Conservation (phyloP, 1,140 invertebrate species). For the Drosophila kikkawai region DNA sequence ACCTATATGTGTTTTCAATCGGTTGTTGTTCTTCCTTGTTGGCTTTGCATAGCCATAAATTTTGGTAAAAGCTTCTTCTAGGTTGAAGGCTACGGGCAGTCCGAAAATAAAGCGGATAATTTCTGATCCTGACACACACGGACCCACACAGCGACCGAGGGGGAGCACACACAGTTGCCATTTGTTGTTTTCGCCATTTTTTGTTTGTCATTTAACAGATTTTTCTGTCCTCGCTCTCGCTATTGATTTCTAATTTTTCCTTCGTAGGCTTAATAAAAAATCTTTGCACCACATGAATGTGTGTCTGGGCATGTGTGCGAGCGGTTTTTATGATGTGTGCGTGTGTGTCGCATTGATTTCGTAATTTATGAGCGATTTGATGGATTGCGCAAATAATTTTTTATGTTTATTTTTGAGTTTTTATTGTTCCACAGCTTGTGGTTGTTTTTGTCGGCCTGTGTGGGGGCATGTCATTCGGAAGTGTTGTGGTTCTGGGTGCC, state of each 20-base stretch:
- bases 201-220: constrained; percentile 70
- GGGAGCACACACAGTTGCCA: constrained; percentile 21
- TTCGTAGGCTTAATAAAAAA: constrained; percentile 49
- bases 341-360: constrained; percentile 65
- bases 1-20: constrained; percentile 72
- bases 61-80: constrained; percentile 41
- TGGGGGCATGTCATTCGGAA: constrained; percentile 11
- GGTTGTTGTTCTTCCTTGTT: constrained; percentile 43
- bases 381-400: constrained; percentile 73
- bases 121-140: constrained; percentile 59
- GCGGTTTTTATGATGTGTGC: constrained; percentile 37
- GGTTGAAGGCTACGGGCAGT: constrained; percentile 39
- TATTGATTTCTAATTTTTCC: constrained; percentile 78
- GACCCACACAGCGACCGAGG: neutral
- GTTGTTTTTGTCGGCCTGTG: constrained; percentile 13
- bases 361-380: constrained; percentile 70
- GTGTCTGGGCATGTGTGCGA: neutral
- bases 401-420: constrained; percentile 52
- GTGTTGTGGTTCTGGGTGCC: constrained; percentile 13
- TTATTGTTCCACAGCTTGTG: constrained; percentile 53
- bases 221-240: constrained; percentile 40
- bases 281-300: constrained; percentile 17
- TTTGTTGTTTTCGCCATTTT: constrained; percentile 33
- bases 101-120: constrained; percentile 60
- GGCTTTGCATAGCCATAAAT: constrained; percentile 57